Percentiles rank a stretch among this genome's conserved stretches.
phyloP scores from a whole-genome alignment of 1,140 invertebrate species.

The Dinothrombium tinctorium region DNA sequence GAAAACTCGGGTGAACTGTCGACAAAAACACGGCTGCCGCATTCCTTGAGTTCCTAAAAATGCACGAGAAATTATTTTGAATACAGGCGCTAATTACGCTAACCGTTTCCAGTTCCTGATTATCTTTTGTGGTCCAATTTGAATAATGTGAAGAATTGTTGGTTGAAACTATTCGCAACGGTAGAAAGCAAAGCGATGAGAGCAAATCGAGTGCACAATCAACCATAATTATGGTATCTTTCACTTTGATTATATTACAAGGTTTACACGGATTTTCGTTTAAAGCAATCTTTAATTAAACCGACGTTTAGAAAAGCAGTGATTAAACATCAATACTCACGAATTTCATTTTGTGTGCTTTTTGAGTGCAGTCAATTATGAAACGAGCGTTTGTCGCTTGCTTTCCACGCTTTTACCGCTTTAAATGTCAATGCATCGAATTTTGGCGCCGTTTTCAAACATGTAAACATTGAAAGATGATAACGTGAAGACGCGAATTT shows the following conservation, averaged over 20 bases:
- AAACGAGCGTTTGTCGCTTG: no score
- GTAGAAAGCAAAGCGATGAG: constrained; percentile 67
- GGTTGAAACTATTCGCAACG: constrained; percentile 59
- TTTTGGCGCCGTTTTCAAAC: no score
- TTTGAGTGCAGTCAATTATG: no score
- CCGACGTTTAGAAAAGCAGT: no score
- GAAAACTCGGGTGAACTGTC: constrained; percentile 77
- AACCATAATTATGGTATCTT: constrained; percentile 74
- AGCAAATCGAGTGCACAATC: constrained; percentile 79
- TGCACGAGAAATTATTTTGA: constrained; percentile 11
- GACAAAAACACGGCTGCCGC: constrained; percentile 61
- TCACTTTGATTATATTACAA: constrained; percentile 77
- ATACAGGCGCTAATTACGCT: constrained; percentile 14
- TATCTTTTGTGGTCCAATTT: constrained; percentile 42
- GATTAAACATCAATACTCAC: no score
- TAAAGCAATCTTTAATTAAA: constrained; percentile 22
- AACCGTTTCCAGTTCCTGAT: constrained; percentile 49
- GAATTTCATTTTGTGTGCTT: no score
- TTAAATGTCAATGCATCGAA: no score
- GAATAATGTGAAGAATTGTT: constrained; percentile 42
- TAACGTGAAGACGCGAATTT: no score
- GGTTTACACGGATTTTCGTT: constrained; percentile 40
- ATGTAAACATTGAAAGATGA: no score
- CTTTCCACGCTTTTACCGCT: no score
- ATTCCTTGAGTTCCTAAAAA: constrained; percentile 63